Evolutionary conservation across 2,113 vertebrate genomes (phyloP), one percentile per base, ranked within the genome.

Genomic region (Nansenia antarctica): DNA sequence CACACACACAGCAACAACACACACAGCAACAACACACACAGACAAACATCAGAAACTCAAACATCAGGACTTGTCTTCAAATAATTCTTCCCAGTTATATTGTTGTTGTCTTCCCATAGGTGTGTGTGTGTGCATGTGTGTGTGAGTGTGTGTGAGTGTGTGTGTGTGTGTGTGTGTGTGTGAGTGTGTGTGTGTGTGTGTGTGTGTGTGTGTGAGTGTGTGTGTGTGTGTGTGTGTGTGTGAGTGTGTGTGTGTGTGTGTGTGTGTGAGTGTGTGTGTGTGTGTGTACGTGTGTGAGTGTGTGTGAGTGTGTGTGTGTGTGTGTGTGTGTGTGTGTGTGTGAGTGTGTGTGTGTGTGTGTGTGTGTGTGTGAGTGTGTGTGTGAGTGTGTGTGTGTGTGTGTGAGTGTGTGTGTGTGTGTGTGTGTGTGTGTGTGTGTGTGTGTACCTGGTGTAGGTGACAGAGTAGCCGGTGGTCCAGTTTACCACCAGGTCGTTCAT

Each of bases 401-500:
- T 1, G 18, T 12, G 1, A 9, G 2, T 12, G 20, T 18, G 55
- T 35, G 8, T 15, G 11, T 2, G 22, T 62, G 57, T 34, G 7
- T 59, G 30, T 34, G 15, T 7, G 12, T 8, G 30, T 32, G 57
- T 59, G 57, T 59, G 14, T 32, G 29, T n/a, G 11, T 42, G 2
- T 39, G 20, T 62, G 60, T 22, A 67, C 57, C 27, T 18, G 8
- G 2, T 70, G 1, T 14, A 0, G 12, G 27, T 1, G 5, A 1
- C 2, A 5, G 26, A 14, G 22, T 73, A 79, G 37, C 65, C 78
- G n/a, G n/a, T n/a, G n/a, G n/a, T n/a, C n/a, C n/a, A n/a, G n/a
- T n/a, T n/a, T n/a, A n/a, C n/a, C n/a, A n/a, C n/a, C n/a, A n/a
- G n/a, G n/a, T n/a, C n/a, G n/a, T 76, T 54, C 3, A 60, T 9